Conservation (phyloP, 2,113 vertebrate genomes). For the Gallinago undulata region DNA sequence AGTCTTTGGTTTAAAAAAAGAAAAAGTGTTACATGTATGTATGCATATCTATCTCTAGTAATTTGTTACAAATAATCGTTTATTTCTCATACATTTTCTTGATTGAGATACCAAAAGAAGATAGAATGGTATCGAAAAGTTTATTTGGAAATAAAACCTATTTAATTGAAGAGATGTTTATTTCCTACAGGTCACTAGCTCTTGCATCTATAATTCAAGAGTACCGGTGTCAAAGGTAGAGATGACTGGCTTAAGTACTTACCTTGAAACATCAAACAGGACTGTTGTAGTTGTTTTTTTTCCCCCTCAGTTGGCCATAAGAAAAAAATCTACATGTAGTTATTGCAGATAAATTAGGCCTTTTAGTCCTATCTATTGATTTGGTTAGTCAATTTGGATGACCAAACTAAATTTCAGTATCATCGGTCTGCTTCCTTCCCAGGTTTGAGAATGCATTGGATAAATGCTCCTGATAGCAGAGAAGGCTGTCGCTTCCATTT, state of each 20-base stretch:
- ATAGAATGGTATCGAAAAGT: neutral
- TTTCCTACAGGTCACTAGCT: neutral
- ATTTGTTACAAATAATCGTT: neutral
- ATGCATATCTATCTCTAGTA: neutral
- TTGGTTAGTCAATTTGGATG: neutral
- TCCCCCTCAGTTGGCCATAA: neutral
- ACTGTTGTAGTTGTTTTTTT: neutral
- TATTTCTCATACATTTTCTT: neutral
- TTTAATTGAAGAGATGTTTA: neutral
- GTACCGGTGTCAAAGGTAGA: neutral
- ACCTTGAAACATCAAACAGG: neutral
- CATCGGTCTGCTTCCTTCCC: neutral
- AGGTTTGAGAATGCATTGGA: neutral
- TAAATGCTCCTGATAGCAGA: constrained; percentile 10
- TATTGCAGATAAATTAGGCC: neutral
- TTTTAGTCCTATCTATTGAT: neutral
- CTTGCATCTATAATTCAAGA: neutral
- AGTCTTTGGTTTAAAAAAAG: neutral
- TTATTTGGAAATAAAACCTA: neutral
- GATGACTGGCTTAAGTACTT: neutral
- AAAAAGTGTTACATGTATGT: neutral
- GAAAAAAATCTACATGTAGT: neutral
- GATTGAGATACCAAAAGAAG: neutral
- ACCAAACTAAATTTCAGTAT: neutral
- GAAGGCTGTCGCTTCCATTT: neutral